phyloP scores from a whole-genome alignment of 1,140 invertebrate genomes.

The Rhyacophila brunnea region DNA sequence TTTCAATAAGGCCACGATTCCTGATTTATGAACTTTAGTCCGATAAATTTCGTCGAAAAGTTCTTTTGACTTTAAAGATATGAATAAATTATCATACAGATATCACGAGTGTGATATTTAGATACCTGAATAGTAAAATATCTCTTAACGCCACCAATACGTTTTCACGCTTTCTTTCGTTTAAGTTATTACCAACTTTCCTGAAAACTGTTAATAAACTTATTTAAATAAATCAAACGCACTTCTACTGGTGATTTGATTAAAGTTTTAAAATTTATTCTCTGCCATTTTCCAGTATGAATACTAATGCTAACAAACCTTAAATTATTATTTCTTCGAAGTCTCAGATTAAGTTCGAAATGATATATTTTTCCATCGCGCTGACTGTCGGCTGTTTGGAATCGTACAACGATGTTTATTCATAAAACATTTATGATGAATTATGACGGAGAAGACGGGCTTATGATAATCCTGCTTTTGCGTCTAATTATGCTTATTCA shows the following conservation, averaged over 20 bases:
- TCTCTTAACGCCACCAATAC: too few relatives aligned
- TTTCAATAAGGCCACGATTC: too few relatives aligned
- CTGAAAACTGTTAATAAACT: not conserved
- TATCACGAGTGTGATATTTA: not conserved
- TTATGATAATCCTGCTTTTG: slow-evolving; percentile 24
- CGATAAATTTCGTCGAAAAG: not conserved
- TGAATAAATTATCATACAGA: not conserved
- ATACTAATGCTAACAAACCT: slow-evolving; percentile 15
- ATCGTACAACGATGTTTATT: slow-evolving; percentile 1
- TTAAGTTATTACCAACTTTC: too few relatives aligned
- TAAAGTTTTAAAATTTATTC: slow-evolving; percentile 30
- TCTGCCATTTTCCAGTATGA: slow-evolving; percentile 21
- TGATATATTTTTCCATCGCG: slow-evolving; percentile 12
- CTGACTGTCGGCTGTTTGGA: not conserved
- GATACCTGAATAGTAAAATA: too few relatives aligned
- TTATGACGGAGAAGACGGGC: slow-evolving; percentile 11
- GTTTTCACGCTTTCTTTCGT: not conserved
- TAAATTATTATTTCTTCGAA: slow-evolving; percentile 9
- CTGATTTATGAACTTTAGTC: too few relatives aligned
- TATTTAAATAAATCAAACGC: not conserved
- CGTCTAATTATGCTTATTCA: slow-evolving; percentile 24
- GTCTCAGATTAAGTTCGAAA: too few relatives aligned
- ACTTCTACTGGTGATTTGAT: slow-evolving; percentile 21
- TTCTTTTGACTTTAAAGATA: not conserved
- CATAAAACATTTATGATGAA: slow-evolving; percentile 25